These are phyloP conservation scores for Lethenteron camtschaticum DNA, from an alignment of 2,113 vertebrate genomes.

Conservation along the genomic window DNA sequence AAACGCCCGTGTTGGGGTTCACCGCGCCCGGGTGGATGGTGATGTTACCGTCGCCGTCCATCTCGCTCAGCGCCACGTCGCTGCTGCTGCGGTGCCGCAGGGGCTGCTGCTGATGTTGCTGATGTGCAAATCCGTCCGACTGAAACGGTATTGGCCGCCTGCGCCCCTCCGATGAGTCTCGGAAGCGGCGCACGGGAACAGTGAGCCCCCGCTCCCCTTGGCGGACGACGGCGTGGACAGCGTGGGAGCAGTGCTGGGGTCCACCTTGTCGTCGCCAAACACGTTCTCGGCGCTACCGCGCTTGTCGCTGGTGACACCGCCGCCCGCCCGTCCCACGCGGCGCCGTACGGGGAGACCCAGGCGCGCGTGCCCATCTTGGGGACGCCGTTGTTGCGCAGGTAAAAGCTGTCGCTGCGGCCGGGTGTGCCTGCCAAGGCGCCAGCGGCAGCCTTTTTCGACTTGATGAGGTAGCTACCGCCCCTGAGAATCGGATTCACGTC, in stretches of 20 bases:
- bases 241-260: too few species aligned
- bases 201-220: not conserved
- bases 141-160: slow-evolving; percentile 1
- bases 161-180: not conserved
- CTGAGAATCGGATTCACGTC: too few species aligned
- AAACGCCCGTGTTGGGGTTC: slow-evolving; percentile 81
- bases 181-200: not conserved
- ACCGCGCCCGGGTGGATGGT: slow-evolving; percentile 26
- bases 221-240: too few species aligned
- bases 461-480: too few species aligned
- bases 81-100: slow-evolving; percentile 88
- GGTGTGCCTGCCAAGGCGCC: not conserved
- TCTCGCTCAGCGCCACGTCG: slow-evolving; percentile 87
- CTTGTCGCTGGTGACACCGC: not conserved
- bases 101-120: slow-evolving; percentile 23
- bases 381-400: slow-evolving; percentile 1
- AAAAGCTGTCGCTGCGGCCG: slow-evolving; percentile 2
- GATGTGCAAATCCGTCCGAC: not conserved
- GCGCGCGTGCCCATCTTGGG: slow-evolving; percentile 1
- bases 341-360: not conserved
- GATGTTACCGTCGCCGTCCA: slow-evolving; percentile 56
- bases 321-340: too few species aligned
- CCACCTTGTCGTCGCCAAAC: slow-evolving; percentile 3
- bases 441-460: too few species aligned
- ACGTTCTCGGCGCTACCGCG: not conserved